Conservation (phyloP, 1,140 invertebrate species). For the Euschistus heros region DNA sequence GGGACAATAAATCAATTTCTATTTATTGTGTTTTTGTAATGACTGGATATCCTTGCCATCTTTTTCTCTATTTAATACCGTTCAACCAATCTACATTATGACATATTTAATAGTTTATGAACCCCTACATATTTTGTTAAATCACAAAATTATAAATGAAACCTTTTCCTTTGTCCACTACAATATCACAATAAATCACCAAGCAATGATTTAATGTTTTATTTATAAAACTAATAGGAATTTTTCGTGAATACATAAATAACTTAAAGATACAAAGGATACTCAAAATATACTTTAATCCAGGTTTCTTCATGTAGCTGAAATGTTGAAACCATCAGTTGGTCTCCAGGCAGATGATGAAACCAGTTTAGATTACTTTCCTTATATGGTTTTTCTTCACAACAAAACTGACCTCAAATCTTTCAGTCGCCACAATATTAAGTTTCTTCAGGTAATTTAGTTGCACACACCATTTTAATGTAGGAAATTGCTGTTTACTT, state of each 20-base stretch:
- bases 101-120: too few relatives aligned
- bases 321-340: constrained; percentile 72
- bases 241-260: background rate
- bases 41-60: too few relatives aligned
- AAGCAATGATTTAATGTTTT: background rate
- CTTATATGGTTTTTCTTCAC: constrained; percentile 64
- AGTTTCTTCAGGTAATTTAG: constrained; percentile 48
- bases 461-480: background rate
- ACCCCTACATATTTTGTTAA: too few relatives aligned
- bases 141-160: too few relatives aligned
- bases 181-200: too few relatives aligned
- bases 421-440: constrained; percentile 51
- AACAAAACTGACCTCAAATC: constrained; percentile 61
- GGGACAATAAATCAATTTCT: too few relatives aligned
- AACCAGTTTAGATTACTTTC: constrained; percentile 55
- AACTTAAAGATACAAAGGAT: background rate
- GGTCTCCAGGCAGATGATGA: constrained; percentile 52
- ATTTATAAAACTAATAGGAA: background rate
- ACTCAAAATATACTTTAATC: constrained; percentile 25
- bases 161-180: too few relatives aligned
- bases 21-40: too few relatives aligned
- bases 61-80: too few relatives aligned
- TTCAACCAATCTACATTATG: too few relatives aligned
- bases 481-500: background rate
- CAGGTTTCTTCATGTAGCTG: constrained; percentile 70